Percentiles rank a stretch among this genome's conserved stretches.
Evolutionary conservation across 1,140 invertebrate genomes (phyloP).

Genomic region (Halyomorpha halys): DNA sequence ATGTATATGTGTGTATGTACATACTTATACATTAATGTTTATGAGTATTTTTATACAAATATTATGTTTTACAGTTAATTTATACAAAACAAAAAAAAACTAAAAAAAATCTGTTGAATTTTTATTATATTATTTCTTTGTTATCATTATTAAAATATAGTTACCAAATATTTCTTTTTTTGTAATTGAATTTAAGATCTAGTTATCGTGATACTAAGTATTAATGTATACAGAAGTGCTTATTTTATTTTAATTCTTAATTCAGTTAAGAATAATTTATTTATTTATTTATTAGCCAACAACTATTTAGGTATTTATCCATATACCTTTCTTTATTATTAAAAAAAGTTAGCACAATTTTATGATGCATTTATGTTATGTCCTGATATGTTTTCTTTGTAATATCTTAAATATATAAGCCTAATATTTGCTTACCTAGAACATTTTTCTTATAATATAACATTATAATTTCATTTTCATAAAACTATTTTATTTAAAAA

Average conservation of each 20-base stretch:
- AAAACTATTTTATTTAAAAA: too few species aligned
- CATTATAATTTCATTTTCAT: too few species aligned
- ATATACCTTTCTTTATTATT: background rate
- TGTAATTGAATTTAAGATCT: background rate
- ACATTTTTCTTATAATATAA: too few species aligned
- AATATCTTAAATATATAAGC: too few species aligned
- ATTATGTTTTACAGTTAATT: too few species aligned
- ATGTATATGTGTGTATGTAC: conserved; percentile 7
- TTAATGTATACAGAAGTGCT: background rate
- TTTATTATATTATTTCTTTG: too few species aligned
- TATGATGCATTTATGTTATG: background rate
- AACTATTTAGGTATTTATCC: background rate
- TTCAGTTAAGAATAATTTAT: background rate
- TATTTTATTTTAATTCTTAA: background rate
- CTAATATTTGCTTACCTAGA: too few species aligned
- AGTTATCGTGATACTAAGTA: background rate
- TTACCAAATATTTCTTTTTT: background rate
- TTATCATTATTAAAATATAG: too few species aligned
- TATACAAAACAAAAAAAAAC: too few species aligned
- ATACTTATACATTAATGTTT: background rate
- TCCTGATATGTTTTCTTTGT: too few species aligned
- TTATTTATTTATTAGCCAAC: background rate
- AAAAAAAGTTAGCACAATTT: background rate
- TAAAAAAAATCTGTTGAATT: too few species aligned
- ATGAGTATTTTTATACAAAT: too few species aligned